These are phyloP conservation scores for Psix sp. DNA, from an alignment of 1,140 invertebrate species.

Conservation along the genomic window DNA sequence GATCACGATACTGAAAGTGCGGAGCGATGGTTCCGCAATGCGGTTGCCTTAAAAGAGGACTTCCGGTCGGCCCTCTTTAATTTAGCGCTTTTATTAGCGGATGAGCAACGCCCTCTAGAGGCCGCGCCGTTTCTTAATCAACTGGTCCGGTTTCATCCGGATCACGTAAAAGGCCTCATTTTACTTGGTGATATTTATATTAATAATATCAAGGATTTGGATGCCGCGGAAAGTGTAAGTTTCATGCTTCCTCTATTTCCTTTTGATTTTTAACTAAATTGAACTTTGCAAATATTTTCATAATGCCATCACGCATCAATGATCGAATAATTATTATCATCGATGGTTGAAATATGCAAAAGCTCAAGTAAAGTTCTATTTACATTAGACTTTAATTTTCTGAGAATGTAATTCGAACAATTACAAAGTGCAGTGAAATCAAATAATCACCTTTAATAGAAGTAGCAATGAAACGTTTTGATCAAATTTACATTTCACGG, in stretches of 20 bases:
- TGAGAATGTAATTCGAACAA: too few relatives aligned
- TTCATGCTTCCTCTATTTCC: not conserved
- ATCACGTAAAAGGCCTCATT: conserved; percentile 96
- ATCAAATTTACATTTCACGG: too few relatives aligned
- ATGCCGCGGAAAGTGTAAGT: conserved; percentile 92
- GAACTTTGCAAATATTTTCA: too few relatives aligned
- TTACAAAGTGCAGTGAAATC: too few relatives aligned
- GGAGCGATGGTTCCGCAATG: conserved; percentile 91
- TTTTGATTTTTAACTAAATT: not conserved
- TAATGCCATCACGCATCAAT: too few relatives aligned
- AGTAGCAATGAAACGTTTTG: too few relatives aligned
- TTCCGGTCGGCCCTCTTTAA: conserved; percentile 97
- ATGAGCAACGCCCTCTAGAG: conserved; percentile 91
- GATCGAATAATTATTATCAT: too few relatives aligned
- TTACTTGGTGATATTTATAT: conserved; percentile 97
- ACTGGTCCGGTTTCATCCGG: conserved; percentile 92
- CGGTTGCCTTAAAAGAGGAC: conserved; percentile 89
- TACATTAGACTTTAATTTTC: too few relatives aligned
- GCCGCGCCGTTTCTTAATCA: conserved; percentile 95
- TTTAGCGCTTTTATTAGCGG: conserved; percentile 91
- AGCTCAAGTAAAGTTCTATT: too few relatives aligned
- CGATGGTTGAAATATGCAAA: too few relatives aligned
- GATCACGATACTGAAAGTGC: conserved; percentile 91
- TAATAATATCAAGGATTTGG: conserved; percentile 95
- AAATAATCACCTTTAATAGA: too few relatives aligned